These are phyloP conservation scores for Brachionus rubens DNA, from an alignment of 1,140 invertebrate genomes.

Conservation along the genomic window DNA sequence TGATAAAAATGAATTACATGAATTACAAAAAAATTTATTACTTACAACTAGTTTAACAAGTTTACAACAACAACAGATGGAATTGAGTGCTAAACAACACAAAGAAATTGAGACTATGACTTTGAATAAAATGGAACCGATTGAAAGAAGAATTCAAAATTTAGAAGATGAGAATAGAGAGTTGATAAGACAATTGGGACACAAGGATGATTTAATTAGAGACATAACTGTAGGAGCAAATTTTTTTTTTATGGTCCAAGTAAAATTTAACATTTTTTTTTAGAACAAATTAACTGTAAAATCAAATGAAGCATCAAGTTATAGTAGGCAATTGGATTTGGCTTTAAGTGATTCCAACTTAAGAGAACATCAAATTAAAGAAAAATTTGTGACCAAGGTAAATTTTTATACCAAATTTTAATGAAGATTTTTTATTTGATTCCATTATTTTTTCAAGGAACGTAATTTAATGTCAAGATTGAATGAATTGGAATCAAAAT, in stretches of 20 bases:
- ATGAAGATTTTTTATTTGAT: too few relatives aligned
- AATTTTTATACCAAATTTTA: too few relatives aligned
- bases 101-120: conserved; percentile 8
- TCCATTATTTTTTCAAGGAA: too few relatives aligned
- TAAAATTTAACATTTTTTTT: neutral
- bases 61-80: conserved; percentile 17
- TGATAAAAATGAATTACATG: neutral
- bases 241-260: neutral
- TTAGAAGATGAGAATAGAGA: conserved; percentile 34
- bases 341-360: conserved; percentile 42
- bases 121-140: conserved; percentile 2
- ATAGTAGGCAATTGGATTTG: conserved; percentile 38
- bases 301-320: conserved; percentile 39
- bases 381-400: conserved; percentile 25
- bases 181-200: conserved; percentile 12
- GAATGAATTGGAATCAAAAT: conserved; percentile 20
- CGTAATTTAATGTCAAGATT: neutral
- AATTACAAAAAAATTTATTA: neutral
- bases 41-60: neutral
- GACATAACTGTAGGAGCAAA: conserved; percentile 4
- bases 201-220: conserved; percentile 23
- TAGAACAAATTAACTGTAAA: conserved; percentile 25
- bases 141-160: conserved; percentile 29
- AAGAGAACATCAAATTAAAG: conserved; percentile 44
- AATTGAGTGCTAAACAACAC: neutral